Base-by-base conservation (phyloP, 1,140 invertebrate species). In the Carposina sasakii region DNA sequence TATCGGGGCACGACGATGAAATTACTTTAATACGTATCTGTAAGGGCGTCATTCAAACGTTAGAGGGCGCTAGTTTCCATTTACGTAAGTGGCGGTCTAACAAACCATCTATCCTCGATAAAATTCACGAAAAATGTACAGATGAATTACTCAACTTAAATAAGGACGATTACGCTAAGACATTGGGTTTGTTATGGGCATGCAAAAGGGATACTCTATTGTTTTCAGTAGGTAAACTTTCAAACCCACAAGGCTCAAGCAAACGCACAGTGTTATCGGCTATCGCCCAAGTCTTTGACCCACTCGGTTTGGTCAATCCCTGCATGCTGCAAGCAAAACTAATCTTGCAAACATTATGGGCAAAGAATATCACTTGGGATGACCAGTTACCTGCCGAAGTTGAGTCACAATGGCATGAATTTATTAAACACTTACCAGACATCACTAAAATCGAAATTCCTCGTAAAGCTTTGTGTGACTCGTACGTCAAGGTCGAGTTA, bases 241-340 rank as follows among this genome's bases (percentile, higher is more conserved):
- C 31, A 33, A 33, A 33, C 4, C 31, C 10, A 8, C n/a, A n/a
- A n/a, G n/a, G n/a, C n/a, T n/a, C n/a, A 8, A 52, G 2, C 2
- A 52, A 52, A 46, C 31, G 50, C 6, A 10, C 21, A 1, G 43
- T 53, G 15, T 17, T 53, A 6, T 36, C 43, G 1, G 33, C 44
- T 10, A 47, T 53, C 16, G 43, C 51, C 3, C 36, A 46, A 40
- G 15, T 52, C 12, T 52, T 52, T 17, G 50, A 52, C 20, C 50
- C 50, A 19, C 26, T 53, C 36, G 52, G 52, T 20, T 24, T 54
- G 0, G 19, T 52, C 12, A 46, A 33, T 17, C 34, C 43, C 9
- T 53, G 37, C 30, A 34, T 48, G n/a, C 15, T 53, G 42, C 51
- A 39, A 28, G 51, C 43, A 10, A 53, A 53, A 39, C 10, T 48